Percentiles rank a stretch among this genome's conserved stretches.
Conservation (phyloP, 2,888 invertebrate genomes). For the Leptopterna dolabrata region DNA sequence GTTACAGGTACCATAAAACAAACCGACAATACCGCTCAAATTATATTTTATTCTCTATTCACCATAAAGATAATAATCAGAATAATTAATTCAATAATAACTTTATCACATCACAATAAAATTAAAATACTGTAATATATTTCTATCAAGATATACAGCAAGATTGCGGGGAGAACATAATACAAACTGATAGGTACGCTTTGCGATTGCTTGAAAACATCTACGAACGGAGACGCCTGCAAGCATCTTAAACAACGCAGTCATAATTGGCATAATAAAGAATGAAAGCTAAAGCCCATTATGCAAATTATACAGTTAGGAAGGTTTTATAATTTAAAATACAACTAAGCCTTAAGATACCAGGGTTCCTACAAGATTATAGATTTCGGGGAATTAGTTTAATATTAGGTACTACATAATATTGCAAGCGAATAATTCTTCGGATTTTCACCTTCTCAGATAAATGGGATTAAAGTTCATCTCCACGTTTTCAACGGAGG, state of each 20-base stretch:
- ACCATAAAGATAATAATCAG: background rate
- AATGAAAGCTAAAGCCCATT: background rate
- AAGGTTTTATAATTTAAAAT: background rate
- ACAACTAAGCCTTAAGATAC: background rate
- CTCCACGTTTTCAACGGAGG: background rate
- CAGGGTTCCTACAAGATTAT: background rate
- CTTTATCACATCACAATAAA: constrained; percentile 21
- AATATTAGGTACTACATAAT: background rate
- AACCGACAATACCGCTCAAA: background rate
- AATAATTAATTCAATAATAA: constrained; percentile 13
- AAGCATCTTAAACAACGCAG: background rate
- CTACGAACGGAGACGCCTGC: background rate
- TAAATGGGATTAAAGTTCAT: background rate
- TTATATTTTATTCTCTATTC: constrained; percentile 25
- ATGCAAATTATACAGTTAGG: background rate
- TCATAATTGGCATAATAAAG: background rate
- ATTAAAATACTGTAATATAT: constrained; percentile 1
- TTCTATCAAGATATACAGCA: background rate
- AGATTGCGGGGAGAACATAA: background rate
- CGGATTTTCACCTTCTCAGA: background rate
- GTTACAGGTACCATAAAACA: background rate
- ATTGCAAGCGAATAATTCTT: background rate
- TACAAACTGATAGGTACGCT: background rate
- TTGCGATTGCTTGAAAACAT: background rate
- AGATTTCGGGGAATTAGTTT: background rate